These are phyloP conservation scores for Dicranocentrus wangi DNA, from an alignment of 2,888 invertebrate genomes.

Conservation along the genomic window DNA sequence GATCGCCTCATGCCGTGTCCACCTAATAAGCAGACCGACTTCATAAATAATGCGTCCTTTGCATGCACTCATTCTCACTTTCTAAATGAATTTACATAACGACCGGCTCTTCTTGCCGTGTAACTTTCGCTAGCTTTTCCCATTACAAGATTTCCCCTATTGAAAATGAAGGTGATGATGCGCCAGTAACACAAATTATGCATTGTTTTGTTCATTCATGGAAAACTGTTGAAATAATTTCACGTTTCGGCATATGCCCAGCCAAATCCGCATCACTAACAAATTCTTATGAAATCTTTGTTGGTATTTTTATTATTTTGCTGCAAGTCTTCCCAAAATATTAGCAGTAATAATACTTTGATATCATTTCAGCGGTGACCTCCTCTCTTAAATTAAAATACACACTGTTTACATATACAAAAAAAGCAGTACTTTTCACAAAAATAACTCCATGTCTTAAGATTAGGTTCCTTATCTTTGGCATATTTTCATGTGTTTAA, in stretches of 20 bases:
- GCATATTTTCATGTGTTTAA: conserved; percentile 7
- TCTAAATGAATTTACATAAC: conserved; percentile 65
- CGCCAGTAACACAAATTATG: background rate
- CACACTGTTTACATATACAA: background rate
- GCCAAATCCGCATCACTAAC: too few species aligned
- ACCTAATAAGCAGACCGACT: background rate
- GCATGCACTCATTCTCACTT: conserved; percentile 56
- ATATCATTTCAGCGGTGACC: background rate
- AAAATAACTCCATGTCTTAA: background rate
- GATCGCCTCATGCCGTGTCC: background rate
- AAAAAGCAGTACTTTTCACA: background rate
- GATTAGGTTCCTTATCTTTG: conserved; percentile 13
- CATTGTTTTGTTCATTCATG: conserved; percentile 32
- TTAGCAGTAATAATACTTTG: background rate
- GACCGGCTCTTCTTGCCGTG: conserved; percentile 32
- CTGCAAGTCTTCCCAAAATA: background rate
- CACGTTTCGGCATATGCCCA: too few species aligned
- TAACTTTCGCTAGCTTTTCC: conserved; percentile 62
- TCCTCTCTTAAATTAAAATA: background rate
- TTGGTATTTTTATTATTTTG: background rate
- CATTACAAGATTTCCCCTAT: conserved; percentile 38
- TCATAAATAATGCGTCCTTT: conserved; percentile 19
- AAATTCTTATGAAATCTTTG: conserved; percentile 48
- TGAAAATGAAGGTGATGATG: conserved; percentile 57
- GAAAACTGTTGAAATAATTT: conserved; percentile 16